These are phyloP conservation scores for Arctia plantaginis DNA, from an alignment of 2,888 invertebrate genomes.

Conservation along the genomic window DNA sequence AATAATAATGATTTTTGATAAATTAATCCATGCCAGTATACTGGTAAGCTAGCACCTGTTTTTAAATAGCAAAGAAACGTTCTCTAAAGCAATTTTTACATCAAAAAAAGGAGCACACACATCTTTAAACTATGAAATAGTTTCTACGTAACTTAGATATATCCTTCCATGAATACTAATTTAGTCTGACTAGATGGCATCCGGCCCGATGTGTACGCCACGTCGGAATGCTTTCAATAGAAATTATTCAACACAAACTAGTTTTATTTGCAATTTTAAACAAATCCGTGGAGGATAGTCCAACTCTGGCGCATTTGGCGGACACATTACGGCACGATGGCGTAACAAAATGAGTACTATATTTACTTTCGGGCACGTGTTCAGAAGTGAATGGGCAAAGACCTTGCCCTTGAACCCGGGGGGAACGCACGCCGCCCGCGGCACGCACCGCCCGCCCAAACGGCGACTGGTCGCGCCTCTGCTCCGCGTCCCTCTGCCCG, in stretches of 20 bases:
- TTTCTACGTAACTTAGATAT: conserved; percentile 30
- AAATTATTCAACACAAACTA: conserved; percentile 9
- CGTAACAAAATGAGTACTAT: conserved; percentile 80
- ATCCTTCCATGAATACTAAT: conserved; percentile 43
- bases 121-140: conserved; percentile 9
- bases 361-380: conserved; percentile 86
- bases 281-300: conserved; percentile 43
- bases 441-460: conserved; percentile 81
- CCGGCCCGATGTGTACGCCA: conserved; percentile 28
- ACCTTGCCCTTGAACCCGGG: conserved; percentile 83
- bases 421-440: conserved; percentile 75
- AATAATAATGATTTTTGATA: not conserved
- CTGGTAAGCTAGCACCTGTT: not conserved
- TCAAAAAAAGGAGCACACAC: not conserved
- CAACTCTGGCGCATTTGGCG: conserved; percentile 53
- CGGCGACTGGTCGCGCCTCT: conserved; percentile 69
- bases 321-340: conserved; percentile 67
- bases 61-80: not conserved
- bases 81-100: not conserved
- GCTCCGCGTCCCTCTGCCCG: conserved; percentile 50
- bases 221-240: conserved; percentile 10
- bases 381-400: conserved; percentile 81
- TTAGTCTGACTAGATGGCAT: conserved; percentile 36
- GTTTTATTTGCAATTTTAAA: conserved; percentile 23
- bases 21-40: not conserved